A percentile compares a stretch with the other conserved stretches of the same genome.
Evolutionary conservation across 2,797 vertebrate genomes (phyloP).

Genomic region (Sitta carolinensis): DNA sequence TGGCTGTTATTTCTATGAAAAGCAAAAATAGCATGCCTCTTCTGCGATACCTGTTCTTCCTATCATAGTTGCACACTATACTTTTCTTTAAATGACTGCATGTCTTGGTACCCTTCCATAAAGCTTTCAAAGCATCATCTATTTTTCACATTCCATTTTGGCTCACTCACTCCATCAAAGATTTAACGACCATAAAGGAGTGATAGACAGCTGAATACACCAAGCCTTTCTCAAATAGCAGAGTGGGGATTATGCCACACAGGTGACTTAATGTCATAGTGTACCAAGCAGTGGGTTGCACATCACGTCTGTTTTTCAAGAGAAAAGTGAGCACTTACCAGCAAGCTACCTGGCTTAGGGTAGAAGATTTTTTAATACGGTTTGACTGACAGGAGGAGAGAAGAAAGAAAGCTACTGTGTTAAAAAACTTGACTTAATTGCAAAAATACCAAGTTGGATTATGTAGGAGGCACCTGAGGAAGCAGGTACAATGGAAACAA

Average conservation of each 20-base stretch:
- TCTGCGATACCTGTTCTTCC: not conserved
- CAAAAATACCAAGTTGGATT: not conserved
- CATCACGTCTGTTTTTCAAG: not conserved
- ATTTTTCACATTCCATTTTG: constrained; percentile 26
- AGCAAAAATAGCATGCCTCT: not conserved
- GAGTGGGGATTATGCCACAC: constrained; percentile 1
- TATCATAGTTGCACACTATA: not conserved
- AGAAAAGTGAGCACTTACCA: not conserved
- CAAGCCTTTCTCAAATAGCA: not conserved
- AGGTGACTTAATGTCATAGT: constrained; percentile 4
- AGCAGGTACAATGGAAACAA: not conserved
- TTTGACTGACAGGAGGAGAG: not conserved
- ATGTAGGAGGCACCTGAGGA: not conserved
- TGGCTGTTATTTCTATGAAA: not conserved
- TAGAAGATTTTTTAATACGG: not conserved
- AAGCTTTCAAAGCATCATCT: not conserved
- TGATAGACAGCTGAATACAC: not conserved
- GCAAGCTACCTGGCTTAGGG: not conserved
- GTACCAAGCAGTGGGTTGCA: not conserved
- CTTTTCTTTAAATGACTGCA: not conserved
- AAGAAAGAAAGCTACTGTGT: not conserved
- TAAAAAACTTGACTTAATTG: not conserved
- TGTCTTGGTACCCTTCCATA: not conserved
- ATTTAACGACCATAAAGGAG: not conserved
- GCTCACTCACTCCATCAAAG: constrained; percentile 9